These are phyloP conservation scores for Micrasema minimum DNA, from an alignment of 1,140 invertebrate genomes.

Conservation along the genomic window DNA sequence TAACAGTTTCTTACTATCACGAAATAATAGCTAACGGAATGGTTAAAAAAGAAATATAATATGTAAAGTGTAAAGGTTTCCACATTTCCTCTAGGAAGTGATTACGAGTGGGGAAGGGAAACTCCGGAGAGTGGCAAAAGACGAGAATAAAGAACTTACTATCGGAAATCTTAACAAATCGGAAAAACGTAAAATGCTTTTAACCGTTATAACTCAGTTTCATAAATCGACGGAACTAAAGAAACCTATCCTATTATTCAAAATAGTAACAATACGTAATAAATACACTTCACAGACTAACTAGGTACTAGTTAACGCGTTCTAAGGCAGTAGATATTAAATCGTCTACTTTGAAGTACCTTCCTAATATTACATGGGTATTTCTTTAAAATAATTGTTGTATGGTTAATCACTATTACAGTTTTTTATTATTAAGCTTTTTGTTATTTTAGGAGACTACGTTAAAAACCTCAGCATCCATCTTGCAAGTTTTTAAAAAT, in stretches of 20 bases:
- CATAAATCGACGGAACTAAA: not conserved
- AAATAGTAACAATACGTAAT: not conserved
- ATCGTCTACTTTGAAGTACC: not conserved
- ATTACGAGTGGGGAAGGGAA: not conserved
- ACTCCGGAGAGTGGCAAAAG: not conserved
- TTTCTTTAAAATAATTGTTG: not conserved
- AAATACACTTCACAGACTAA: not conserved
- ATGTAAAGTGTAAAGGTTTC: no score
- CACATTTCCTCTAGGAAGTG: not conserved
- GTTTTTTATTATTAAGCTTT: no score
- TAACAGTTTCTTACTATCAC: not conserved
- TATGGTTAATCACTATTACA: no score
- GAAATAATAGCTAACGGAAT: no score
- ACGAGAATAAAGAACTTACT: not conserved
- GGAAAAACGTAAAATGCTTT: not conserved
- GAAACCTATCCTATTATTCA: not conserved
- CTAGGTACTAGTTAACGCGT: not conserved
- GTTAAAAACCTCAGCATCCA: no score
- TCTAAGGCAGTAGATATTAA: no score
- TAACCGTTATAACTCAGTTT: not conserved
- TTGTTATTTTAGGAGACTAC: no score
- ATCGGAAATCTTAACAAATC: not conserved
- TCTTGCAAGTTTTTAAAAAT: no score
- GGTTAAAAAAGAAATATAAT: no score
- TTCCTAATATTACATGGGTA: not conserved